A percentile compares a stretch with the other conserved stretches of the same genome.
Conservation (phyloP, 2,888 invertebrate genomes). For the Xylota segnis region DNA sequence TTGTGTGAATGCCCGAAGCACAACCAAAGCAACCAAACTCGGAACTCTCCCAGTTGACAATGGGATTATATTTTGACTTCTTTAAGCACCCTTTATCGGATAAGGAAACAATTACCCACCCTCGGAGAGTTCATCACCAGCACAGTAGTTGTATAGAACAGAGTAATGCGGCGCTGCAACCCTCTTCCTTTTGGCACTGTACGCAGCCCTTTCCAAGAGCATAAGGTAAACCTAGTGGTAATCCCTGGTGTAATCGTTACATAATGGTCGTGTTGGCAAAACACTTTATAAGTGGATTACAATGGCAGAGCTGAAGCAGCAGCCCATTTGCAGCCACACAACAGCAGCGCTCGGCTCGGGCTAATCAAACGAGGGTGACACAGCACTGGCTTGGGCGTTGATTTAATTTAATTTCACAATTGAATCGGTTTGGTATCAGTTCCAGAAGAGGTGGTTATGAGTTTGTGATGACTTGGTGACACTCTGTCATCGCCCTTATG, state of each 20-base stretch:
- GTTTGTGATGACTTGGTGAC: conserved; percentile 49
- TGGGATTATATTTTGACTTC: conserved; percentile 77
- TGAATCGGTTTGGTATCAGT: conserved; percentile 75
- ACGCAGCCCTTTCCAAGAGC: conserved; percentile 49
- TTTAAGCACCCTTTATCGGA: conserved; percentile 77
- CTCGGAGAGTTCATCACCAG: conserved; percentile 39
- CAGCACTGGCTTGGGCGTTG: conserved; percentile 38
- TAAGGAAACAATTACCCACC: conserved; percentile 77
- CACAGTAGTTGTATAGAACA: background rate
- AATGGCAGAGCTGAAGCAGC: conserved; percentile 61
- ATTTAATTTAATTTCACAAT: conserved; percentile 75
- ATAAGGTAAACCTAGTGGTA: conserved; percentile 42
- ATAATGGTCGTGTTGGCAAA: conserved; percentile 77
- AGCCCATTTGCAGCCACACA: conserved; percentile 68
- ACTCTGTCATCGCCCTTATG: conserved; percentile 12
- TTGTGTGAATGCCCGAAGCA: conserved; percentile 33
- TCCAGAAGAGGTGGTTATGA: conserved; percentile 67
- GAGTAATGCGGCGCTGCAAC: conserved; percentile 35
- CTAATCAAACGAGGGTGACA: conserved; percentile 73
- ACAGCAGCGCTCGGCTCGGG: background rate
- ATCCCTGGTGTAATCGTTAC: conserved; percentile 75
- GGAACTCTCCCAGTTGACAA: conserved; percentile 75
- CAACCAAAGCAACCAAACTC: conserved; percentile 50
- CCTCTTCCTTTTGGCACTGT: conserved; percentile 44
- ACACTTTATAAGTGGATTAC: conserved; percentile 77